Evolutionary conservation across 2,888 invertebrate species (phyloP).

Genomic region (Sycophila texana): DNA sequence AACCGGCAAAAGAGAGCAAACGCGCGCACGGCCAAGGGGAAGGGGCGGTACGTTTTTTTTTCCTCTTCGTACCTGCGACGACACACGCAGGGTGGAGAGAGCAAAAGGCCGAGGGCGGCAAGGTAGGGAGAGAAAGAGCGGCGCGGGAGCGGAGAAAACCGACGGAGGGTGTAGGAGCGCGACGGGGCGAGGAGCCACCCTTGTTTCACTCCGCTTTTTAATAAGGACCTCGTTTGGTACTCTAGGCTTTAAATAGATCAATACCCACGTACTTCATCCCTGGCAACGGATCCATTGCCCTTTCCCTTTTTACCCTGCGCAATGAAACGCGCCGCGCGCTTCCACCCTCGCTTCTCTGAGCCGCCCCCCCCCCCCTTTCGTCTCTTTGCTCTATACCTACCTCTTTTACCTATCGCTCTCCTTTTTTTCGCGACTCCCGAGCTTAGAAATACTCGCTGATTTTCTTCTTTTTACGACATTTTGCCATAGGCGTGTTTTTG

Average conservation of each 20-base stretch:
- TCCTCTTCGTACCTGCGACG: conserved; percentile 32
- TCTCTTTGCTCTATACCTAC: neutral
- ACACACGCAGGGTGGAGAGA: conserved; percentile 43
- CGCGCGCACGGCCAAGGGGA: neutral
- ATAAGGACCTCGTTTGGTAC: conserved; percentile 76
- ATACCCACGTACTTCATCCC: conserved; percentile 75
- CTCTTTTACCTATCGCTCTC: neutral
- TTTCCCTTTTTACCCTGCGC: conserved; percentile 73
- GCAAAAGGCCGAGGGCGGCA: conserved; percentile 51
- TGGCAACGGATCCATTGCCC: conserved; percentile 74
- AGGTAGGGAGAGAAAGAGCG: conserved; percentile 44
- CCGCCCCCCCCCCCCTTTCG: conserved; percentile 14
- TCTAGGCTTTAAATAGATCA: conserved; percentile 76
- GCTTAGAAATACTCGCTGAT: neutral
- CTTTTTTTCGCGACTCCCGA: neutral
- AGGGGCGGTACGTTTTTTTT: conserved; percentile 41
- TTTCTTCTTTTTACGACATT: neutral
- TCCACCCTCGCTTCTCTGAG: conserved; percentile 51
- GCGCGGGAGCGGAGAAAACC: conserved; percentile 55
- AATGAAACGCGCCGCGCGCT: conserved; percentile 67
- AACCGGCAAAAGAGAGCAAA: neutral
- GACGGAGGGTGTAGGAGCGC: conserved; percentile 50
- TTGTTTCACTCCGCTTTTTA: conserved; percentile 71
- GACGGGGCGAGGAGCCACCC: conserved; percentile 38
- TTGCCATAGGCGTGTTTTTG: neutral